These are phyloP conservation scores for Rhabdornis inornatus DNA, from an alignment of 2,113 vertebrate genomes.

Conservation along the genomic window DNA sequence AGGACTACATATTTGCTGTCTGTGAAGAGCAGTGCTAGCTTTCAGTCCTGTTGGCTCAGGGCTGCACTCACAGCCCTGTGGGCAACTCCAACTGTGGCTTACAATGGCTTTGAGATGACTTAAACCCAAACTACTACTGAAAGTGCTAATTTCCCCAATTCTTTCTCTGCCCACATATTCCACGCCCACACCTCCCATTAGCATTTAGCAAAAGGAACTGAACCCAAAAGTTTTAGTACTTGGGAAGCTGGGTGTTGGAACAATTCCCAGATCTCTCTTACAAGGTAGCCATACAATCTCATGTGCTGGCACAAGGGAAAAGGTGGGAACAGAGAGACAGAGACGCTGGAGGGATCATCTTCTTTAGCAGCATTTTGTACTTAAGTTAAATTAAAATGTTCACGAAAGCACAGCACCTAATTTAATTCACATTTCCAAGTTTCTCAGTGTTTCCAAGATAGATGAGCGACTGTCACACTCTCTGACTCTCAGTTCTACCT, in stretches of 20 bases:
- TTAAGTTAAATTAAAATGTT: neutral
- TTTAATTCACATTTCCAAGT: conserved; percentile 33
- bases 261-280: neutral
- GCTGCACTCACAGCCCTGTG: neutral
- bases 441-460: conserved; percentile 41
- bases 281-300: neutral
- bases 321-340: neutral
- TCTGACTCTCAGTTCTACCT: conserved; percentile 45
- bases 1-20: neutral
- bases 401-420: neutral
- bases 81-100: neutral
- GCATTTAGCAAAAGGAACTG: neutral
- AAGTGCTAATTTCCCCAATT: neutral
- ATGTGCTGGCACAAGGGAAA: neutral
- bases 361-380: neutral
- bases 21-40: neutral
- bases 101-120: neutral
- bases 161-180: neutral
- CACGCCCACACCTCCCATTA: neutral
- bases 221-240: neutral
- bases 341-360: neutral
- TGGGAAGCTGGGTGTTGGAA: neutral
- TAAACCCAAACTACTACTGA: neutral
- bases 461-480: conserved; percentile 41
- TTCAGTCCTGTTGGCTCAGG: neutral